Base-by-base conservation (phyloP, 2,888 invertebrate species). In the Amphimallon solstitiale region DNA sequence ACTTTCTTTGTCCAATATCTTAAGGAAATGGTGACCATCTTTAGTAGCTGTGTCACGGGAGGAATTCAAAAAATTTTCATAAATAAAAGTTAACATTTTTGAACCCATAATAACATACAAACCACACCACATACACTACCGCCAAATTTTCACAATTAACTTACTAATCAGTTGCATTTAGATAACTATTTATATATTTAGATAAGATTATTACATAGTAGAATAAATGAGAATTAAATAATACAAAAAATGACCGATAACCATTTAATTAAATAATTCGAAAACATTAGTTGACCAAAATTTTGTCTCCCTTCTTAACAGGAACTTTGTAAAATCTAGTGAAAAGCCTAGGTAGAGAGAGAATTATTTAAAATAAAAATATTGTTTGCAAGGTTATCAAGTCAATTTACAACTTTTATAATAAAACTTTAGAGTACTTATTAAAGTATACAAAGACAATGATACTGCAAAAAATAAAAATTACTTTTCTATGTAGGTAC, bases 1-100 rank as follows among this genome's bases (percentile, higher is more conserved):
- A 62, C 91, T 89, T 83, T 94, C 93, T 68, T 84, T 86, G 79
- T 91, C 91, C 75, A 94, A 85, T 76, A 93, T 81, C 75, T 86
- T 87, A 72, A 94, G 81, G 82, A 93, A 95, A 81, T 92, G 91
- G 79, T 92, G 87, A 17, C 90, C 95, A 81, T 93, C 90, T 75
- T 88, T 91, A 68, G 86, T 86, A 68, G 79, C 84, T 67, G 46
- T 19, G 45, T 23, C 12, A 38, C 21, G 29, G 34, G 14, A 29
- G 4, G 12, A 29, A 59, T 59, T 59, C 43, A 59, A 15, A 10
- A 56, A 29, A 17, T 45, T 59, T 6, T 59, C 34, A 34, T 9
- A 23, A 23, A 59, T 19, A 29, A 45, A 59, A 19, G 29, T 23
- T 10, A 43, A 59, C 10, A 59, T 14, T 43, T 59, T 43, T 12